A percentile compares a stretch with the other conserved stretches of the same genome.
phyloP scores from a whole-genome alignment of 1,140 invertebrate species.

The Amphibalanus amphitrite region DNA sequence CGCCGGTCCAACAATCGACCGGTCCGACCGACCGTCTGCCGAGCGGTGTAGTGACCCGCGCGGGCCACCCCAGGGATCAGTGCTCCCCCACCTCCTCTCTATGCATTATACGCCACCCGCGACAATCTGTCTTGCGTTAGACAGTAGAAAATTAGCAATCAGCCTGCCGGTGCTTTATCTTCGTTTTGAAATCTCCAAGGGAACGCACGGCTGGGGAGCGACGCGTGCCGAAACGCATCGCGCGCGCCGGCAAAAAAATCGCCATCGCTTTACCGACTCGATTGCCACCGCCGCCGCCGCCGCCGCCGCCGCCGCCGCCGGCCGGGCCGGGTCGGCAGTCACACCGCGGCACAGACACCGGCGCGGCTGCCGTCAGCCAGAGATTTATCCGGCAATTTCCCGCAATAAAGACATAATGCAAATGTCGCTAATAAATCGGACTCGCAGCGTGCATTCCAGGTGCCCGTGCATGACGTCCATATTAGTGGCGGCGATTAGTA shows the following conservation, averaged over 20 bases:
- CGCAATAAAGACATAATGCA: background rate
- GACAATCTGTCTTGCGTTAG: background rate
- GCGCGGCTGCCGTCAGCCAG: too few relatives aligned
- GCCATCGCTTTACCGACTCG: background rate
- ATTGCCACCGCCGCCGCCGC: too few relatives aligned
- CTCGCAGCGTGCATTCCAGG: background rate
- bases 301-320: too few relatives aligned
- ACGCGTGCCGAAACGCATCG: background rate
- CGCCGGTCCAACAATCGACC: too few relatives aligned
- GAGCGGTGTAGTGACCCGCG: too few relatives aligned
- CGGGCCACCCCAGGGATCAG: too few relatives aligned
- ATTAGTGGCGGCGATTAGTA: background rate
- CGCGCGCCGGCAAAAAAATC: background rate
- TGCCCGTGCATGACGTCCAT: background rate
- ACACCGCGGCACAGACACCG: too few relatives aligned
- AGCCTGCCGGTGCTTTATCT: background rate
- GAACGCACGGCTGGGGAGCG: background rate
- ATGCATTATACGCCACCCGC: background rate
- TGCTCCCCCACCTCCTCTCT: background rate
- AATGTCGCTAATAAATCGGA: background rate
- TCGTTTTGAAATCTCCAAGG: background rate
- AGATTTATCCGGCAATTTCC: background rate
- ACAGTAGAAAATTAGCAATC: conserved; percentile 2
- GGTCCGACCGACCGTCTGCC: too few relatives aligned
- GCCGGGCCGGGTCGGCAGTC: too few relatives aligned